Base-by-base conservation (phyloP, 1,140 invertebrate genomes). In the Bactericera cockerelli region DNA sequence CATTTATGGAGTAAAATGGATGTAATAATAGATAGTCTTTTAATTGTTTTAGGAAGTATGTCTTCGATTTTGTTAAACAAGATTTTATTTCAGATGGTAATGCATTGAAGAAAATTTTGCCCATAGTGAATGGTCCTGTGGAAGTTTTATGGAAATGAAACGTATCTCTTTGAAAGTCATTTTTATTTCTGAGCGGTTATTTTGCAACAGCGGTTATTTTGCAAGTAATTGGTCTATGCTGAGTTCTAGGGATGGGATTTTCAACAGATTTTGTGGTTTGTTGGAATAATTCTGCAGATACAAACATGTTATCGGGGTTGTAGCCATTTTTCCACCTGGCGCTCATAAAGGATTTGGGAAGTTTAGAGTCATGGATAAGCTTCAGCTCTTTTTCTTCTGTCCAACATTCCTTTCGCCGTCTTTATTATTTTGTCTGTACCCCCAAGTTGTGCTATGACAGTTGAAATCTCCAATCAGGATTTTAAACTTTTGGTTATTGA, bases 391-490 rank as follows among this genome's bases (percentile, higher is more conserved):
- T 16, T 60, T n/a, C 10, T 19, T 61, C 56, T 53, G 33, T 33
- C 55, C 60, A 57, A 21, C 13, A n/a, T 57, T 58, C 60, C 53
- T 16, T 16, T 31, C 13, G n/a, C 56, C 60, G 26, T 61, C 31
- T 26, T 58, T 26, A 57, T 61, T 16, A 6, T 31, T 57, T 13
- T 57, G 22, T 22, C 26, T 42, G 26, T 61, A 61, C 22, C 56
- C 60, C 60, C 55, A 58, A 22, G 2, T 28, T 13, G 26, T 24
- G 21, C 26, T 57, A 49, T 61, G 60, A 22, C 56, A 57, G n/a
- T 56, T 60, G 28, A 60, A 42, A 42, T 59, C 39, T n/a, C 57
- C 57, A n/a, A 59, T 59, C 28, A 61, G 16, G 24, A 57, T 56
- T 60, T 57, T 28, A 22, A 28, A 53, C 10, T 26, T 57, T 31